Conservation (phyloP, 2,888 invertebrate genomes). For the Macaria liturata region DNA sequence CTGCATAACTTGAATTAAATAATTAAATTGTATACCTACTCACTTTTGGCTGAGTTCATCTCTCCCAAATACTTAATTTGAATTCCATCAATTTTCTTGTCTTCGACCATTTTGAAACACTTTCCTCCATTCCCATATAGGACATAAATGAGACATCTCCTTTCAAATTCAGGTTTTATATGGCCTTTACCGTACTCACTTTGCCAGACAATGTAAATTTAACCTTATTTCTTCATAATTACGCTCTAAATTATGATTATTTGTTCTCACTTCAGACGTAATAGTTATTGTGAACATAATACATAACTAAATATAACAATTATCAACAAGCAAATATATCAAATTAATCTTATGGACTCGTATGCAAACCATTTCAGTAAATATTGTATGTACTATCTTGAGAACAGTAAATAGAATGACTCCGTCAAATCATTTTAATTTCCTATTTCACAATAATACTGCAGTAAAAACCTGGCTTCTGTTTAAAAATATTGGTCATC, state of each 20-base stretch:
- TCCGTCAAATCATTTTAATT: background rate
- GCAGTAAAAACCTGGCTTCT: too few species aligned
- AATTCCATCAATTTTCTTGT: slow-evolving; percentile 31
- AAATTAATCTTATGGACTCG: background rate
- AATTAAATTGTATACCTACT: slow-evolving; percentile 22
- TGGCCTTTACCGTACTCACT: background rate
- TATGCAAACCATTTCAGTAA: too few species aligned
- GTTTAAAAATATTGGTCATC: too few species aligned
- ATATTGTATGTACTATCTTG: too few species aligned
- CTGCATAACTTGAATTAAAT: background rate
- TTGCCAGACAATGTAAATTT: slow-evolving; percentile 3
- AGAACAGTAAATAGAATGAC: background rate
- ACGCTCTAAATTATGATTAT: background rate
- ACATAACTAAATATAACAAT: slow-evolving; percentile 6
- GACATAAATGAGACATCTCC: slow-evolving; percentile 20
- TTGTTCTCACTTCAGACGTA: background rate
- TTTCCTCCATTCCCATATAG: slow-evolving; percentile 34
- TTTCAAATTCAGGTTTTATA: slow-evolving; percentile 33
- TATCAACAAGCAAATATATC: slow-evolving; percentile 18
- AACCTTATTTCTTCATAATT: slow-evolving; percentile 4
- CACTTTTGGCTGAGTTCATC: slow-evolving; percentile 35
- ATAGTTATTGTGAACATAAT: slow-evolving; percentile 10
- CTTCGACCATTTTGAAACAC: slow-evolving; percentile 32
- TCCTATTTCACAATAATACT: too few species aligned
- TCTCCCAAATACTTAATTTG: slow-evolving; percentile 33